Evolutionary conservation across 2,797 vertebrate genomes (phyloP), one percentile per base, ranked within the genome.

Genomic region (Astyanax mexicanus): DNA sequence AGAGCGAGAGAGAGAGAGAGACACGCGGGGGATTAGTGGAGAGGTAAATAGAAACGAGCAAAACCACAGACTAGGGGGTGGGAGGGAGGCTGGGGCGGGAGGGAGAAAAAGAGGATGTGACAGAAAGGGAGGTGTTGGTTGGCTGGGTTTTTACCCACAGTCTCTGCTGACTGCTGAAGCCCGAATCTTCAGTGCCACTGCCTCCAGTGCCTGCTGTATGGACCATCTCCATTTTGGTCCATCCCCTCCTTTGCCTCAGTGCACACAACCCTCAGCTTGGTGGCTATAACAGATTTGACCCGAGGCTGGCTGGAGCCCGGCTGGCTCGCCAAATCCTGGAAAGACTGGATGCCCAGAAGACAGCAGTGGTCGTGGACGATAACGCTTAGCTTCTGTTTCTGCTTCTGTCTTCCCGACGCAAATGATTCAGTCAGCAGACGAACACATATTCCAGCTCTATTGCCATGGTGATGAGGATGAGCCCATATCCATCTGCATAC

Each of bases 11-110:
- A 47, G 60, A 58, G 75, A 73, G 60, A 86, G 85, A 84, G 54
- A 42, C 47, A 85, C 69, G 69, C 67, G 55, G 55, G 76, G 81
- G 81, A 92, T 91, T 89, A 90, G 73, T 77, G 80, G 72, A 78
- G 86, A 88, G 80, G 87, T 89, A 89, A 91, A 88, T 74, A 89
- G 87, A 88, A 86, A 75, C 80, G 64, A 90, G 84, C 78, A 21
- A 86, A 57, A 85, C 82, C 83, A 85, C 76, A 85, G 72, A 81
- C 64, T 67, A 62, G 72, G 80, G 78, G 82, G 74, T 51, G 77
- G 55, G 58, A 37, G 60, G 69, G 66, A 47, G 68, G 77, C 67
- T 65, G 54, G 71, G 74, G 68, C 44, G 51, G 62, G 75, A 72
- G 12, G 13, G 5, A 23, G 54, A 15, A 12, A 57, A 72, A 57